A percentile compares a stretch with the other conserved stretches of the same genome.
These are phyloP conservation scores for Hassar affinis DNA, from an alignment of 2,113 vertebrate genomes.

Conservation along the genomic window DNA sequence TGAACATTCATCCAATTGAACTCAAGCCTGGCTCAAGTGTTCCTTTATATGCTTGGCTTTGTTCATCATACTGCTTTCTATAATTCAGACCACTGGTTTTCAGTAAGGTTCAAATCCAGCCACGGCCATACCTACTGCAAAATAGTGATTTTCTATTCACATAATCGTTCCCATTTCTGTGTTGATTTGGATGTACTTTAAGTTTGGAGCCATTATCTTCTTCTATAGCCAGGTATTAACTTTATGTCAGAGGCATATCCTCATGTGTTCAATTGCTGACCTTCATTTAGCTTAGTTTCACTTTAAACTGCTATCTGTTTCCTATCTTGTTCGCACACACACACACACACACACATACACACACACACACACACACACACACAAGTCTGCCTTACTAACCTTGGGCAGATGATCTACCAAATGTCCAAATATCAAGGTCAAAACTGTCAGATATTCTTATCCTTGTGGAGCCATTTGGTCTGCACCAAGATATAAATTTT, in stretches of 20 bases:
- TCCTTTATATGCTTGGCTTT: slow-evolving; percentile 2
- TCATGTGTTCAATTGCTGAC: background rate
- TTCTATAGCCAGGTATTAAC: background rate
- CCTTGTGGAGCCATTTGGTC: background rate
- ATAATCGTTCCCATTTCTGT: background rate
- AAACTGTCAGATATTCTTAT: background rate
- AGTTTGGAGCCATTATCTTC: background rate
- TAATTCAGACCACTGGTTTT: slow-evolving; percentile 6
- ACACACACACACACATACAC: background rate
- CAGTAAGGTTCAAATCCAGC: background rate
- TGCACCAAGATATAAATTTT: background rate
- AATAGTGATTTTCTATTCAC: background rate
- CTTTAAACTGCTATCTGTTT: background rate
- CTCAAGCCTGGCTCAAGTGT: slow-evolving; percentile 1
- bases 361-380: background rate
- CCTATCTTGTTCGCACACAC: background rate
- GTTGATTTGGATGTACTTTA: background rate
- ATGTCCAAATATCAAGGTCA: background rate
- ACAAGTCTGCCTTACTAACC: background rate
- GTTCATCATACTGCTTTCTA: background rate
- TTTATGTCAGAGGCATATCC: background rate
- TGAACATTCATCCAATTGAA: background rate
- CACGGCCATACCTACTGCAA: background rate
- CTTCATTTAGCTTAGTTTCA: background rate
- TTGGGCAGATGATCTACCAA: background rate